Evolutionary conservation across 2,888 invertebrate genomes (phyloP).

Genomic region (Sialis fuliginosa): DNA sequence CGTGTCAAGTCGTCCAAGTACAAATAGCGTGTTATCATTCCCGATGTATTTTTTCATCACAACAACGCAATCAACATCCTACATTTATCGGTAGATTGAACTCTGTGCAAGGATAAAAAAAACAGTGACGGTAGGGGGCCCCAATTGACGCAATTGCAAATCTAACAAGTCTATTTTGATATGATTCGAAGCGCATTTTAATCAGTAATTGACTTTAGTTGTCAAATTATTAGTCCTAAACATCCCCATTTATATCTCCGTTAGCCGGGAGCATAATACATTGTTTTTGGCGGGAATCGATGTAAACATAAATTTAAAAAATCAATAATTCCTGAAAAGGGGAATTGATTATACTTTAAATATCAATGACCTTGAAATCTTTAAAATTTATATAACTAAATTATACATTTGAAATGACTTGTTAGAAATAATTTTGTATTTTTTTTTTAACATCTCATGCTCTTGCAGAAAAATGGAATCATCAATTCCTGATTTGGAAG

Average conservation of each 20-base stretch:
- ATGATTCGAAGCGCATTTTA: too few relatives aligned
- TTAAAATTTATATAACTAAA: background rate
- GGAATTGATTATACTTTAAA: background rate
- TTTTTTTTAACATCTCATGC: conserved; percentile 7
- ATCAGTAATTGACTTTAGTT: too few relatives aligned
- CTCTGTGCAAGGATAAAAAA: conserved; percentile 12
- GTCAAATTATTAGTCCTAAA: background rate
- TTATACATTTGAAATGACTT: background rate
- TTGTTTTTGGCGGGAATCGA: too few relatives aligned
- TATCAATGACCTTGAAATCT: background rate
- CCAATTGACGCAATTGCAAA: too few relatives aligned
- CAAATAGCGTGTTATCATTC: conserved; percentile 23
- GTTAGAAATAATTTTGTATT: background rate
- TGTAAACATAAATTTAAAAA: too few relatives aligned
- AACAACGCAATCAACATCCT: conserved; percentile 5
- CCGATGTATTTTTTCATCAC: conserved; percentile 18
- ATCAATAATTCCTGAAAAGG: too few relatives aligned
- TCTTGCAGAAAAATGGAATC: conserved; percentile 34
- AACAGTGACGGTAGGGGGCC: conserved; percentile 15
- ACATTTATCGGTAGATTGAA: conserved; percentile 5
- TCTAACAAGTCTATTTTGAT: too few relatives aligned
- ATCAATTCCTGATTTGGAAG: conserved; percentile 50
- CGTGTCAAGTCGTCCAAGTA: conserved; percentile 22
- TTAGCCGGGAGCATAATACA: too few relatives aligned
- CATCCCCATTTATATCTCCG: too few relatives aligned